Evolutionary conservation across 1,140 invertebrate species (phyloP).

Genomic region (Cyphomyrmex costatus): DNA sequence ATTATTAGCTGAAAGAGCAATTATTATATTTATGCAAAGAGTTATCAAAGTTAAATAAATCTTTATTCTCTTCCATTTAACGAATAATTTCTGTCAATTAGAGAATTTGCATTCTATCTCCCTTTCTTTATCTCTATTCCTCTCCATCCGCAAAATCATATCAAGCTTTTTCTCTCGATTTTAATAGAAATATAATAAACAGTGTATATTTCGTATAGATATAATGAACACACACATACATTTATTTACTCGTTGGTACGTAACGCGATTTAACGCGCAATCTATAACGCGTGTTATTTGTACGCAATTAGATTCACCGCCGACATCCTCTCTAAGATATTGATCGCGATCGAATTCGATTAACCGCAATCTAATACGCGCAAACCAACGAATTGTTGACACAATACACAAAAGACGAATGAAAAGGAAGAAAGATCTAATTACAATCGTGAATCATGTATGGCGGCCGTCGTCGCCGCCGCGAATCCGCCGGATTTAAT

Average conservation of each 20-base stretch:
- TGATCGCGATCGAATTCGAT: conserved; percentile 53
- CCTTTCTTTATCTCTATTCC: neutral
- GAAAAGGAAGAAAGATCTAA: conserved; percentile 58
- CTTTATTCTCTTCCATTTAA: neutral
- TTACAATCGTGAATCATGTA: conserved; percentile 47
- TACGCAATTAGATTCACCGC: conserved; percentile 5
- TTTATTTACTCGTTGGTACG: no score
- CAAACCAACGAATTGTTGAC: conserved; percentile 37
- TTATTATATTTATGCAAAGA: conserved; percentile 16
- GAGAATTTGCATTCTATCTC: neutral
- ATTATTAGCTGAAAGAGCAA: neutral
- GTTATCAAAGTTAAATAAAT: conserved; percentile 3
- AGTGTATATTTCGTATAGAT: no score
- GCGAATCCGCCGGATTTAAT: conserved; percentile 50
- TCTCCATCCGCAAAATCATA: neutral
- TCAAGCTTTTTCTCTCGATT: neutral
- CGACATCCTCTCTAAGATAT: conserved; percentile 1
- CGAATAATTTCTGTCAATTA: neutral
- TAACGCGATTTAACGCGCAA: neutral
- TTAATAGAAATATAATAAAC: neutral
- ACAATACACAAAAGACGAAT: conserved; percentile 4
- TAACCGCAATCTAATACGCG: conserved; percentile 36
- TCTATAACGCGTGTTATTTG: neutral
- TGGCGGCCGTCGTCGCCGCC: neutral
- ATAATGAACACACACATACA: no score